phyloP scores from a whole-genome alignment of 2,113 vertebrate species.

The Pluvialis apricaria region DNA sequence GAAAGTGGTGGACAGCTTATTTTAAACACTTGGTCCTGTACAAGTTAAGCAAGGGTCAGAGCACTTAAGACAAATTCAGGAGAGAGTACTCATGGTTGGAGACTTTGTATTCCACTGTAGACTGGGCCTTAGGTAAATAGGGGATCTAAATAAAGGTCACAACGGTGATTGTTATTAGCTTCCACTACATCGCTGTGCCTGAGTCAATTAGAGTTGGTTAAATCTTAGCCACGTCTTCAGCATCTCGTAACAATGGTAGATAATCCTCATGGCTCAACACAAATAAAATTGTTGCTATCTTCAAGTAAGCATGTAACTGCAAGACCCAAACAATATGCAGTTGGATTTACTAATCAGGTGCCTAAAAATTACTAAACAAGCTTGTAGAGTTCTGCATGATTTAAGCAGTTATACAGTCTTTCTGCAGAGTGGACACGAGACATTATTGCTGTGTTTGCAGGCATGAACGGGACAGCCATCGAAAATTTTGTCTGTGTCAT shows the following conservation, averaged over 20 bases:
- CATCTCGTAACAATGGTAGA: neutral
- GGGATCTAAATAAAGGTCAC: neutral
- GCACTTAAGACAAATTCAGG: neutral
- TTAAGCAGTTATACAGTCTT: neutral
- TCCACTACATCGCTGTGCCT: neutral
- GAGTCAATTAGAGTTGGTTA: neutral
- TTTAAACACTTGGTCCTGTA: neutral
- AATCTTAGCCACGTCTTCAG: neutral
- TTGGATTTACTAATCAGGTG: neutral
- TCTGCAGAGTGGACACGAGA: neutral
- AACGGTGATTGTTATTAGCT: neutral
- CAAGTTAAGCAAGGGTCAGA: neutral
- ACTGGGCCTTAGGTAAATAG: neutral
- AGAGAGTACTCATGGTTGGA: neutral
- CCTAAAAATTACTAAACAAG: neutral
- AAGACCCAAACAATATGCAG: neutral
- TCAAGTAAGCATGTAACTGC: neutral
- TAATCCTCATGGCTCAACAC: neutral
- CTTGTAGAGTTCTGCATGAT: neutral
- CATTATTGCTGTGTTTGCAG: slow-evolving; percentile 22
- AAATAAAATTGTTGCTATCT: neutral
- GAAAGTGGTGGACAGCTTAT: neutral
- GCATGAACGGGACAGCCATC: slow-evolving; percentile 22
- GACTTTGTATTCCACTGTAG: neutral
- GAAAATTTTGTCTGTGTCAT: slow-evolving; percentile 60